Evolutionary conservation across 53 echinoderm and acorn worm species (phyloP).

Genomic region (Stichopus horrens): DNA sequence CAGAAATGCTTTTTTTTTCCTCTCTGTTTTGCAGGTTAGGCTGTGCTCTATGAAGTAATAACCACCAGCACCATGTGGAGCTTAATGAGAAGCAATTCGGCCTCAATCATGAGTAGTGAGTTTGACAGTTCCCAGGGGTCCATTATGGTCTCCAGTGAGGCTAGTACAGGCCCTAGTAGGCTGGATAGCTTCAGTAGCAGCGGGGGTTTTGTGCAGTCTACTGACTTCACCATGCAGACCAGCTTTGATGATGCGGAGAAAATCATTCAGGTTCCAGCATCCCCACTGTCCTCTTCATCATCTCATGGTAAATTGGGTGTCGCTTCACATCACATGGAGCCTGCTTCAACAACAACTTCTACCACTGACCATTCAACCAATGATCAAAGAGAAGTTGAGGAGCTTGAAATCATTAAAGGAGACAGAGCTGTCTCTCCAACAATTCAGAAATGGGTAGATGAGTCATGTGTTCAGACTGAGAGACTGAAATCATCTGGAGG

Average conservation of each 20-base stretch:
- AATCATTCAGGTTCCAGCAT: neutral
- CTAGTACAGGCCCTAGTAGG: constrained; percentile 73
- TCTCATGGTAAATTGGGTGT: constrained; percentile 22
- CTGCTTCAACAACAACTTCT: constrained; percentile 40
- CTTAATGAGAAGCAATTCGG: constrained; percentile 63
- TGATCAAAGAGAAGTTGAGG: constrained; percentile 46
- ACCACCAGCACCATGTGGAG: constrained; percentile 59
- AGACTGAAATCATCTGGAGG: constrained; percentile 32
- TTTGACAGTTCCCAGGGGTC: constrained; percentile 81
- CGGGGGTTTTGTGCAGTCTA: neutral
- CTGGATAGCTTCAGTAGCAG: constrained; percentile 57
- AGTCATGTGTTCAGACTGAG: constrained; percentile 67
- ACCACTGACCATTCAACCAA: constrained; percentile 47
- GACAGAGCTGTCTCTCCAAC: constrained; percentile 52
- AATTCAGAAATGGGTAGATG: constrained; percentile 87
- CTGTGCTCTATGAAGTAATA: neutral
- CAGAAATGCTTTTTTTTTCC: too few relatives aligned
- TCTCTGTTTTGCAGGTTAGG: too few relatives aligned
- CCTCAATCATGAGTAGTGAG: constrained; percentile 56
- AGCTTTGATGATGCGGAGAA: constrained; percentile 38
- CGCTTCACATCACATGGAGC: neutral
- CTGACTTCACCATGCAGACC: constrained; percentile 36
- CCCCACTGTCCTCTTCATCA: constrained; percentile 51
- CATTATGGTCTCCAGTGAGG: constrained; percentile 65
- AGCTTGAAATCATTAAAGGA: constrained; percentile 13